Base-by-base conservation (phyloP, 1,140 invertebrate genomes). In the Bilobella aurantiaca region DNA sequence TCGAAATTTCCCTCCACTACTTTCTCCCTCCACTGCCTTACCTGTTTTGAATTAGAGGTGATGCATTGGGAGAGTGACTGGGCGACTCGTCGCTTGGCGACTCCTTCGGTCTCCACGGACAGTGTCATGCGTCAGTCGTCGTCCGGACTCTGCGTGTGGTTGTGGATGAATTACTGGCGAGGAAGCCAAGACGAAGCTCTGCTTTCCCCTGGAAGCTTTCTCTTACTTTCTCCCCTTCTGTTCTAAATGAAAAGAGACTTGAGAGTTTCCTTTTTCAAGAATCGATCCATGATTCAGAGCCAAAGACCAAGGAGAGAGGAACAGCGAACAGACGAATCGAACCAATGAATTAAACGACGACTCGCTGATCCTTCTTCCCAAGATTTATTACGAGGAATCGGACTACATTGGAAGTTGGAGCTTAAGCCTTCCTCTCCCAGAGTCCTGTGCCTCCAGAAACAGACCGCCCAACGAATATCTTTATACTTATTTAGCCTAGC, bases 331-430 rank as follows among this genome's bases (percentile, higher is more conserved):
- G 49, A 53, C n/a, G 49, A 53, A 53, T 53, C 49, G 49, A 53
- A 53, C 49, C 49, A 53, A 53, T 53, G 49, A 53, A 53, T 53
- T 53, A 53, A 53, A 53, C 49, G 49, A 53, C 49, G 49, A 53
- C 49, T 53, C 49, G 49, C 25, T 30, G 57, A 32, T 59, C 57
- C 30, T 28, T 59, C 57, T 59, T 59, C 23, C 42, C 21, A 53
- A 53, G 49, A 53, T 59, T 59, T 28, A 32, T 59, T 28, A 30
- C 28, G 28, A 59, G 57, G 57, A 59, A 59, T 30, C 18, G 57
- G 27, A 59, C 27, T 28, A 59, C 57, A 32, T 59, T 28, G 12
- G 14, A 21, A 56, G 5, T 56, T 12, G 30, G 23, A 59, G 28
- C 30, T 16, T 56, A 56, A 56, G 21, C 49, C 49, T 53, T 53